Evolutionary conservation across 2,888 invertebrate species (phyloP).

Genomic region (Malthinus seriepunctatus): DNA sequence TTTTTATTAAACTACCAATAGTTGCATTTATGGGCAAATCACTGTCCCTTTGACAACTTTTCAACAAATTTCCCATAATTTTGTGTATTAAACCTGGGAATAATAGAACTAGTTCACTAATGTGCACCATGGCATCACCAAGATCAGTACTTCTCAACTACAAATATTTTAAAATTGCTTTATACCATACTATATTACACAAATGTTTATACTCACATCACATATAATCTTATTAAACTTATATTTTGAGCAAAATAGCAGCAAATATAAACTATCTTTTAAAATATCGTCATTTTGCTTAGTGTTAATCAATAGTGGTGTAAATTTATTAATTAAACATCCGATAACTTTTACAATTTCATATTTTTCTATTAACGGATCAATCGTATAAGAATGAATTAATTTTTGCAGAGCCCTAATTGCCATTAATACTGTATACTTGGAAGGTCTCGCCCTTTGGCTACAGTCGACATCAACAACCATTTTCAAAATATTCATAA

Average conservation of each 20-base stretch:
- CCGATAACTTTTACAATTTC: slow-evolving; percentile 43
- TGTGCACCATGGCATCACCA: slow-evolving; percentile 45
- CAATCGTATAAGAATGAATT: slow-evolving; percentile 39
- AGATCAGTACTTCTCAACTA: slow-evolving; percentile 44
- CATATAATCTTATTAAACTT: slow-evolving; percentile 40
- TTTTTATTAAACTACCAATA: slow-evolving; percentile 42
- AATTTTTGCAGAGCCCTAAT: slow-evolving; percentile 53
- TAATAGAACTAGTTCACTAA: slow-evolving; percentile 44
- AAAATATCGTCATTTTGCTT: slow-evolving; percentile 43
- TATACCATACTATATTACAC: no score
- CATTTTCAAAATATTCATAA: slow-evolving; percentile 41
- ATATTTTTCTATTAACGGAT: slow-evolving; percentile 38
- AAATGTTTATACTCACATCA: slow-evolving; percentile 34
- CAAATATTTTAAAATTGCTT: no score
- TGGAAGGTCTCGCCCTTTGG: slow-evolving; percentile 23
- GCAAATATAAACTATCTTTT: slow-evolving; percentile 43
- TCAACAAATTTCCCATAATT: slow-evolving; percentile 48
- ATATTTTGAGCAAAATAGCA: slow-evolving; percentile 46
- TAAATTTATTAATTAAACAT: slow-evolving; percentile 47
- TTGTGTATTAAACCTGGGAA: slow-evolving; percentile 46
- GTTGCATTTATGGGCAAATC: slow-evolving; percentile 49
- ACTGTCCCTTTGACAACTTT: slow-evolving; percentile 42
- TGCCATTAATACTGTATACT: slow-evolving; percentile 54
- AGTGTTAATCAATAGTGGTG: slow-evolving; percentile 42
- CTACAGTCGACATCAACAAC: slow-evolving; percentile 34